A percentile compares a stretch with the other conserved stretches of the same genome.
Conservation (phyloP, 2,797 vertebrate genomes). For the Dendrocincla tyrannina region DNA sequence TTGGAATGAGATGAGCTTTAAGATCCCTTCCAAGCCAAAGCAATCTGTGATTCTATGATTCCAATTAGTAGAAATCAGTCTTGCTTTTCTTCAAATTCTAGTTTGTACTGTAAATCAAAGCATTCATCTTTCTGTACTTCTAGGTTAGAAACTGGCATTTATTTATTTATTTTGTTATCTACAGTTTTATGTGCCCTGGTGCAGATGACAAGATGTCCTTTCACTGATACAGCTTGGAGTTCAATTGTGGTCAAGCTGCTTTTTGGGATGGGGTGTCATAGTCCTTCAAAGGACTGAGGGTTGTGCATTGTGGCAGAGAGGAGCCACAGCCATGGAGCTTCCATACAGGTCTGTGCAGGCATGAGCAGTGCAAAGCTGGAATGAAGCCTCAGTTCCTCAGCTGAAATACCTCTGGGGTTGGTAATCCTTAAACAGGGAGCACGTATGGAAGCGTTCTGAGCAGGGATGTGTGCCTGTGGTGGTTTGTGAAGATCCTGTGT, state of each 20-base stretch:
- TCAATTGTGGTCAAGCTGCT: neutral
- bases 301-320: neutral
- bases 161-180: neutral
- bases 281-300: neutral
- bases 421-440: neutral
- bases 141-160: neutral
- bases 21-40: neutral
- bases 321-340: neutral
- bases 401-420: neutral
- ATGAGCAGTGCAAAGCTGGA: neutral
- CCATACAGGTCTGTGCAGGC: neutral
- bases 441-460: fast-evolving
- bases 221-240: neutral
- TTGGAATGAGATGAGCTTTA: neutral
- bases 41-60: neutral
- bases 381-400: neutral
- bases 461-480: neutral
- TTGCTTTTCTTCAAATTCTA: neutral
- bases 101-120: neutral
- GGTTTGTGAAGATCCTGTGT: fast-evolving
- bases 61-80: neutral
- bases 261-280: neutral
- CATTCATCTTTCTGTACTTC: neutral
- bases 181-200: neutral
- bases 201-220: neutral